Base-by-base conservation (phyloP, 1,140 invertebrate genomes). In the Notospermus geniculatus region DNA sequence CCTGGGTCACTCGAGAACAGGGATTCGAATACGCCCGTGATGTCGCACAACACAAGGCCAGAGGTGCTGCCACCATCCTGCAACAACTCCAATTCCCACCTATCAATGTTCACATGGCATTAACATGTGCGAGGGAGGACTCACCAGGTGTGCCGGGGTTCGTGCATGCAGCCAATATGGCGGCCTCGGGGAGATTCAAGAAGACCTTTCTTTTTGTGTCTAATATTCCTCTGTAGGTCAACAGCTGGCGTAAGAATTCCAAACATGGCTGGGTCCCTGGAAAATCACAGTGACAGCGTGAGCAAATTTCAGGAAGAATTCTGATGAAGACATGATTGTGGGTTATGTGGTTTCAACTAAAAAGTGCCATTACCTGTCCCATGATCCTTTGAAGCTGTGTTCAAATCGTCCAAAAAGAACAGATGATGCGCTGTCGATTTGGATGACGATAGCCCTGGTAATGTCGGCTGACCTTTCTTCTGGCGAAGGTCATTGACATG, bases 211-310 rank as follows among this genome's bases (percentile, higher is more conserved):
- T 60, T 52, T 77, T 60, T 59, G 59, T 60, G 64, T 79, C 74
- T 64, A 77, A 76, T 17, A 70, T 54, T 9, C 68, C 65, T 22
- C 68, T 64, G 25, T 70, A 66, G 0, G 71, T 65, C 39, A 79
- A 52, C 29, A 79, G 65, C 62, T 78, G 90, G 53, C 91, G 89
- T 67, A 75, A 72, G 56, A 83, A 50, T 64, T 82, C 79, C 36
- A 82, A 64, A 7, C 75, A 63, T 7, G 77, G 75, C 64, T 81
- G 78, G 53, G 72, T 74, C 43, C 71, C 80, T 78, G 57, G 2
- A 65, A 54, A 59, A 60, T 19, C 56, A 45, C 46, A 52, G 52
- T 17, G n/a, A n/a, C n/a, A n/a, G n/a, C n/a, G n/a, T n/a, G n/a
- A n/a, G n/a, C n/a, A n/a, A n/a, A n/a, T n/a, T n/a, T n/a, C n/a